A percentile compares a stretch with the other conserved stretches of the same genome.
These are phyloP conservation scores for Salminus brasiliensis DNA, from an alignment of 2,113 vertebrate species.

Conservation along the genomic window DNA sequence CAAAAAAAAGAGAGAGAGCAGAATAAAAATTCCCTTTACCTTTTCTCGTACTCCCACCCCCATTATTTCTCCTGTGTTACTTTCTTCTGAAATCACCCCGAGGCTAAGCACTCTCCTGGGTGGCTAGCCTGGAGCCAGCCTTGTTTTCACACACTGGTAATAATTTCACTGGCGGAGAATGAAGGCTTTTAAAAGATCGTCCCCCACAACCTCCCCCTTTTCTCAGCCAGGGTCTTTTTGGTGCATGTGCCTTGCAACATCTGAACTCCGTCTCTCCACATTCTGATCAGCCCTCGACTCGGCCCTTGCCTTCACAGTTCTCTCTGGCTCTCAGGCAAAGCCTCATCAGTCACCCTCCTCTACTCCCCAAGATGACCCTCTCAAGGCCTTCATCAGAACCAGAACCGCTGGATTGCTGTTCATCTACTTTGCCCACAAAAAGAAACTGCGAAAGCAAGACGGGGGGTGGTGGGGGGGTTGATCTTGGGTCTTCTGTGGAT, in stretches of 20 bases:
- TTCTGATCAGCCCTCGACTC: slow-evolving; percentile 5
- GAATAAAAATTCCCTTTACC: slow-evolving; percentile 70
- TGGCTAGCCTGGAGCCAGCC: slow-evolving; percentile 73
- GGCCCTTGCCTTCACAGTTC: not conserved
- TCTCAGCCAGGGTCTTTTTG: slow-evolving; percentile 46
- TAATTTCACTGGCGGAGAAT: slow-evolving; percentile 71
- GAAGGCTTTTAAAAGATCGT: slow-evolving; percentile 75
- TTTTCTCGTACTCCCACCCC: slow-evolving; percentile 62
- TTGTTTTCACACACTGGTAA: slow-evolving; percentile 76
- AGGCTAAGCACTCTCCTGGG: slow-evolving; percentile 79
- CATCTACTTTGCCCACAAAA: slow-evolving; percentile 29
- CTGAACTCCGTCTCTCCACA: slow-evolving; percentile 21
- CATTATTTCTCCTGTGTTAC: slow-evolving; percentile 72
- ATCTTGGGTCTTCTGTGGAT: slow-evolving; percentile 54
- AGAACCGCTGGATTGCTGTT: slow-evolving; percentile 23
- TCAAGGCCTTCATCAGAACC: slow-evolving; percentile 41
- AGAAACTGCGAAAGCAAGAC: slow-evolving; percentile 54
- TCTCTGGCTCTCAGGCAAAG: slow-evolving; percentile 37
- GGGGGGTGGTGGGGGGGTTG: slow-evolving; percentile 23
- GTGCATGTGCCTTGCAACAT: slow-evolving; percentile 32
- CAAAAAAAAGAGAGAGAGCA: slow-evolving; percentile 19
- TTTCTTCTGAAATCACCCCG: slow-evolving; percentile 76
- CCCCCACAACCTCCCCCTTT: slow-evolving; percentile 31
- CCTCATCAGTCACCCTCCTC: slow-evolving; percentile 24
- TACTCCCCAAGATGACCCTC: slow-evolving; percentile 26